These are phyloP conservation scores for Drosophila athabasca DNA, from an alignment of 1,140 invertebrate species.

Conservation along the genomic window DNA sequence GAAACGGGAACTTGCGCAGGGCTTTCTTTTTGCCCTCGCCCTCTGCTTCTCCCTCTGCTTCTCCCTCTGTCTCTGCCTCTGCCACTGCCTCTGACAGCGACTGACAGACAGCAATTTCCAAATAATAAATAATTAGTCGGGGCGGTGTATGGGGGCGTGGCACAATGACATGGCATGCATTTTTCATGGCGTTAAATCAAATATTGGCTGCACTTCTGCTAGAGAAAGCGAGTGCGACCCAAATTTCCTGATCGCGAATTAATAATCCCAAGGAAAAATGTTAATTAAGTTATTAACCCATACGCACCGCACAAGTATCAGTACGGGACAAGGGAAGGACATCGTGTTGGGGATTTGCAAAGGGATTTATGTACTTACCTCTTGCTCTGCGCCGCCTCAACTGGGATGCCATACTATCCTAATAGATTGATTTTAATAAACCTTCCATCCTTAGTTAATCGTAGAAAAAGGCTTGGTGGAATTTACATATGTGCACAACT, in stretches of 20 bases:
- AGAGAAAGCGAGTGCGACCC: constrained; percentile 69
- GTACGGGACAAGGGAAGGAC: not conserved
- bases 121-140: constrained; percentile 81
- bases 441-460: too few species aligned
- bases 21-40: constrained; percentile 48
- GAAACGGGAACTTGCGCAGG: constrained; percentile 46
- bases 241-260: constrained; percentile 37
- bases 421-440: too few species aligned
- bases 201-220: constrained; percentile 55
- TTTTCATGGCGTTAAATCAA: constrained; percentile 74
- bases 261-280: constrained; percentile 30
- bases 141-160: constrained; percentile 57
- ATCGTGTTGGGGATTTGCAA: too few species aligned
- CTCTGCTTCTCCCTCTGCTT: constrained; percentile 1
- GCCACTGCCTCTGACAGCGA: constrained; percentile 65
- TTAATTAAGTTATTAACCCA: constrained; percentile 41
- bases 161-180: constrained; percentile 68
- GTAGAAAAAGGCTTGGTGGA: too few species aligned
- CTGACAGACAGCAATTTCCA: constrained; percentile 82
- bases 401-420: too few species aligned
- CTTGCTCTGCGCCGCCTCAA: too few species aligned
- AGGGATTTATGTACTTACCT: too few species aligned
- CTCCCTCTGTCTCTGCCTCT: constrained; percentile 22
- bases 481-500: too few species aligned
- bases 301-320: too few species aligned